A percentile compares a stretch with the other conserved stretches of the same genome.
Conservation (phyloP, 2,797 vertebrate species). For the Sebastes matsubarae region DNA sequence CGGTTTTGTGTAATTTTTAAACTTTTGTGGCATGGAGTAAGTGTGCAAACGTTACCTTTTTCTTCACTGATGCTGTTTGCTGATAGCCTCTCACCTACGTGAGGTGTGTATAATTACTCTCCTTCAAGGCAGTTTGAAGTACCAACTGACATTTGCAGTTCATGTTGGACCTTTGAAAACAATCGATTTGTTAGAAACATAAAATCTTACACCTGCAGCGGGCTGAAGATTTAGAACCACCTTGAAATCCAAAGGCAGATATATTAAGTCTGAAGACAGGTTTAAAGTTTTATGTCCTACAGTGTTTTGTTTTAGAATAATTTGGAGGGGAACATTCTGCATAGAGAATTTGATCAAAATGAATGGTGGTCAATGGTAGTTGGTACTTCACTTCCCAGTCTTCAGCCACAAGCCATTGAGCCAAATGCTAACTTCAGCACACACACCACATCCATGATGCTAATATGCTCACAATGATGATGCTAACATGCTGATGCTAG, state of each 20-base stretch:
- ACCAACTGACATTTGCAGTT: constrained; percentile 1
- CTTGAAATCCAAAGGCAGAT: background rate
- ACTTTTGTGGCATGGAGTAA: background rate
- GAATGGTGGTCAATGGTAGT: background rate
- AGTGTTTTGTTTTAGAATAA: background rate
- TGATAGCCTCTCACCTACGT: background rate
- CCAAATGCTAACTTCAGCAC: background rate
- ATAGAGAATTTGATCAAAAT: background rate
- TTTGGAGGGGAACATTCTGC: background rate
- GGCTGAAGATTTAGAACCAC: background rate
- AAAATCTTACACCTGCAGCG: background rate
- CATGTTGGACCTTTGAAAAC: background rate
- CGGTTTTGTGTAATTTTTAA: background rate
- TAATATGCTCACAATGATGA: background rate
- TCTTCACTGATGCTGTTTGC: background rate
- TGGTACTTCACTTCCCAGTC: background rate
- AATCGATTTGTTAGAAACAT: background rate
- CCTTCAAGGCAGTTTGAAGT: background rate
- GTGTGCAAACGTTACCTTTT: background rate
- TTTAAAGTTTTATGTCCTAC: background rate
- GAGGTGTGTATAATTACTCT: background rate
- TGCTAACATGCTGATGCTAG: background rate
- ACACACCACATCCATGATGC: background rate
- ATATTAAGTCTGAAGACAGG: background rate
- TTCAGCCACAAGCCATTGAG: background rate